Evolutionary conservation across 2,797 vertebrate genomes (phyloP).

Genomic region (Pantherophis alleghaniensis): DNA sequence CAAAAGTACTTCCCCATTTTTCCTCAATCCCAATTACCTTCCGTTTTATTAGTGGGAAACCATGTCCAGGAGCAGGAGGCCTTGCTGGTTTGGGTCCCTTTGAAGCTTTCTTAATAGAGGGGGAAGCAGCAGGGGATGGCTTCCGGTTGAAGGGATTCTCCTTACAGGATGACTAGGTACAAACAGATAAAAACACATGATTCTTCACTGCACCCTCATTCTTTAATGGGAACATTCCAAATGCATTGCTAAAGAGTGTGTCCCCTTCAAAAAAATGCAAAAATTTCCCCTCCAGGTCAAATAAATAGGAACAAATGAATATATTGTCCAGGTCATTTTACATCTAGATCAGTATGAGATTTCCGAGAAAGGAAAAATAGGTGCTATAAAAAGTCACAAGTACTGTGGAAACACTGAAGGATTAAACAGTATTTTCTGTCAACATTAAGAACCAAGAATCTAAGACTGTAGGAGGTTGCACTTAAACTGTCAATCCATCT

Average conservation of each 20-base stretch:
- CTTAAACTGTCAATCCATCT: neutral
- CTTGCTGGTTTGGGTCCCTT: conserved; percentile 86
- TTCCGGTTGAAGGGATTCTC: conserved; percentile 96
- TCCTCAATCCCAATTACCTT: conserved; percentile 73
- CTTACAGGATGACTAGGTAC: conserved; percentile 77
- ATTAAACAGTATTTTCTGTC: neutral
- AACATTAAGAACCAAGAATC: neutral
- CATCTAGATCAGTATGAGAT: neutral
- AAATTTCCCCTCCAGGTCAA: neutral
- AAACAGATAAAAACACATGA: neutral
- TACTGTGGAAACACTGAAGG: neutral
- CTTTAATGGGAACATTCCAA: neutral
- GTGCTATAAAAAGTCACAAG: neutral
- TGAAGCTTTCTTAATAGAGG: conserved; percentile 71
- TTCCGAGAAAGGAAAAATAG: neutral
- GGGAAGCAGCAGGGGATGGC: conserved; percentile 76
- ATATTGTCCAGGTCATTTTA: neutral
- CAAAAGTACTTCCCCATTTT: neutral
- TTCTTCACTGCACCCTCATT: neutral
- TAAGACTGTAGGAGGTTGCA: neutral
- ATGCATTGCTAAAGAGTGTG: neutral
- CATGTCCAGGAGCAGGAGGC: conserved; percentile 84
- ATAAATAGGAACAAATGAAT: neutral
- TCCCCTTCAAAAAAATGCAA: neutral
- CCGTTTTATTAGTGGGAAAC: conserved; percentile 91